Evolutionary conservation across 2,797 vertebrate genomes (phyloP).

Genomic region (Cetoscarus ocellatus): DNA sequence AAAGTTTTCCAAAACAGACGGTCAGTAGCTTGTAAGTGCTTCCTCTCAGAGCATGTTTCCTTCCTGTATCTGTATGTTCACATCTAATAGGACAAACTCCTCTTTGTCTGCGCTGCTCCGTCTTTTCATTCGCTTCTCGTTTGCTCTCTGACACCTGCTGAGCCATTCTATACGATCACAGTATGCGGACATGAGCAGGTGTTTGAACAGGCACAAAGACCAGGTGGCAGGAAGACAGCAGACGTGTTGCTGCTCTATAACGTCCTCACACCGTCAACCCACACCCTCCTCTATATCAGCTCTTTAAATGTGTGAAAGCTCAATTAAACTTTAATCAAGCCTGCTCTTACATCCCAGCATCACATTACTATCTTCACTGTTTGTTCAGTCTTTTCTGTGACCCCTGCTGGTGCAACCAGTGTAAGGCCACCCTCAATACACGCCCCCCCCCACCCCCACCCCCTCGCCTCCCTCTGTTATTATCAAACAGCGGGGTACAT

Average conservation of each 20-base stretch:
- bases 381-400: conserved; percentile 15
- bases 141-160: conserved; percentile 28
- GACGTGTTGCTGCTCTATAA: conserved; percentile 16
- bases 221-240: conserved; percentile 49
- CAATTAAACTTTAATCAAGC: conserved; percentile 43
- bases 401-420: not conserved
- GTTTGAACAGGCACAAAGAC: conserved; percentile 65
- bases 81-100: conserved; percentile 2
- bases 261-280: conserved; percentile 4
- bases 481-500: conserved; percentile 48
- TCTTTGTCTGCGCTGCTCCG: not conserved
- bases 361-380: conserved; percentile 26
- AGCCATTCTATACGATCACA: conserved; percentile 35
- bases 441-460: too few species aligned
- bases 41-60: not conserved
- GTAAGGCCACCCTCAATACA: not conserved
- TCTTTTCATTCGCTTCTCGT: conserved; percentile 7
- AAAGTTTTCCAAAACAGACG: too few species aligned
- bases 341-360: conserved; percentile 21
- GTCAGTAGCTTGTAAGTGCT: too few species aligned
- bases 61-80: not conserved
- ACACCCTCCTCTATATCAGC: not conserved
- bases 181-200: conserved; percentile 14
- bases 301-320: not conserved
- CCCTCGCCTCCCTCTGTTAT: conserved; percentile 30